Evolutionary conservation across 1,140 invertebrate genomes (phyloP).

Genomic region (Aplysia californica): DNA sequence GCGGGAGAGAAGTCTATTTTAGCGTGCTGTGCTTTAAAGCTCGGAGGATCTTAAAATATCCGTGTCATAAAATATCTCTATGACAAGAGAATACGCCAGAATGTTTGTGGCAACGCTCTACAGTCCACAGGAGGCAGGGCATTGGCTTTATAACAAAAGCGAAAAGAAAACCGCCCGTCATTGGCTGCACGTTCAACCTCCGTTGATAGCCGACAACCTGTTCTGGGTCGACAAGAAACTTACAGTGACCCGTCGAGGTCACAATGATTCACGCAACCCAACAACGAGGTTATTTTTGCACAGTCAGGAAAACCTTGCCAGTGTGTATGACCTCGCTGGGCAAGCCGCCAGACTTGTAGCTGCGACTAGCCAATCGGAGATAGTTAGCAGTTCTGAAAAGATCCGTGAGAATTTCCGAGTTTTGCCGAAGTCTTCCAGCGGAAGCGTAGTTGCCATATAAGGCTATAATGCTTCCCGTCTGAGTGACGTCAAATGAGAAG

Average conservation of each 20-base stretch:
- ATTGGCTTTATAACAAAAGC: too few relatives aligned
- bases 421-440: constrained; percentile 15
- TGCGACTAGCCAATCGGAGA: background rate
- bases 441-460: constrained; percentile 39
- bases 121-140: too few relatives aligned
- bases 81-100: too few relatives aligned
- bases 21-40: too few relatives aligned
- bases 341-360: too few relatives aligned
- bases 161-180: too few relatives aligned
- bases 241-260: background rate
- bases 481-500: constrained; percentile 35
- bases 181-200: too few relatives aligned
- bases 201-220: background rate
- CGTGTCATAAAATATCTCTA: too few relatives aligned
- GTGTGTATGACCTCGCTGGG: background rate
- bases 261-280: constrained; percentile 13
- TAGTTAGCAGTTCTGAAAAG: background rate
- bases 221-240: background rate
- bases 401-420: constrained; percentile 8
- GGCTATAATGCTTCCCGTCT: constrained; percentile 43
- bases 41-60: too few relatives aligned
- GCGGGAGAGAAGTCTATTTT: too few relatives aligned
- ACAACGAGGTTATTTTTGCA: background rate
- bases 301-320: background rate
- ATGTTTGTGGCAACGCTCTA: too few relatives aligned